Percentiles rank a stretch among this genome's conserved stretches.
phyloP scores from a whole-genome alignment of 2,797 vertebrate genomes.

The Leptatherina wallacei region DNA sequence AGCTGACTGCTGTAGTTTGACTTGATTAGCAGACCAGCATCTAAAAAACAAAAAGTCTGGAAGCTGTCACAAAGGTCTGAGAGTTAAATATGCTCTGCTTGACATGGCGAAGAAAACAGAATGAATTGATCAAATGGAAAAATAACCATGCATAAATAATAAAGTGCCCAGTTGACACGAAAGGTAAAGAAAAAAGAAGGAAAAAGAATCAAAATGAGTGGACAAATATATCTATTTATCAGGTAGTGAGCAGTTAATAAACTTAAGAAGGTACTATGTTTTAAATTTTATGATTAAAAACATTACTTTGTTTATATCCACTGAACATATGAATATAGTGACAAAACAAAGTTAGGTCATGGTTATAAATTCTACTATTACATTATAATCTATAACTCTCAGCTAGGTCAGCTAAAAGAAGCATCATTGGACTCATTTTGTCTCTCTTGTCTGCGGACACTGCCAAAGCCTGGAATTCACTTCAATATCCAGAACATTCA shows the following conservation, averaged over 20 bases:
- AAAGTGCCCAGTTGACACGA: background rate
- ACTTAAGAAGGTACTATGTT: constrained; percentile 5
- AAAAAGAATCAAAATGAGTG: background rate
- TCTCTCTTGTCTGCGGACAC: constrained; percentile 61
- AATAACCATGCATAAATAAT: background rate
- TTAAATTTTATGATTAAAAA: background rate
- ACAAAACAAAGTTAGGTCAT: constrained; percentile 64
- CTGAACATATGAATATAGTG: constrained; percentile 24
- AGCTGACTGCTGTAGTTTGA: background rate
- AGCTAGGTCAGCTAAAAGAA: constrained; percentile 80
- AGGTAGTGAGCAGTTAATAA: background rate
- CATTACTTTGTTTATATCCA: constrained; percentile 11
- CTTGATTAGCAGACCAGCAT: background rate
- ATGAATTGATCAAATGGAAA: background rate
- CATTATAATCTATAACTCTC: constrained; percentile 62
- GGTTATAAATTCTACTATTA: constrained; percentile 52
- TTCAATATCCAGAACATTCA: constrained; percentile 70
- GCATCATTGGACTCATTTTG: constrained; percentile 74
- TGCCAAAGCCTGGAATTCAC: constrained; percentile 71
- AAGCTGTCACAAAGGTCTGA: background rate
- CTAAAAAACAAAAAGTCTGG: background rate
- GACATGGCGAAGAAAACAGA: background rate
- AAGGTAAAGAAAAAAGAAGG: background rate
- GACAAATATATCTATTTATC: background rate
- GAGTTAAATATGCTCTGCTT: background rate